Evolutionary conservation across 2,888 invertebrate genomes (phyloP), one percentile per base, ranked within the genome.

Genomic region (Gasteruption jaculator): DNA sequence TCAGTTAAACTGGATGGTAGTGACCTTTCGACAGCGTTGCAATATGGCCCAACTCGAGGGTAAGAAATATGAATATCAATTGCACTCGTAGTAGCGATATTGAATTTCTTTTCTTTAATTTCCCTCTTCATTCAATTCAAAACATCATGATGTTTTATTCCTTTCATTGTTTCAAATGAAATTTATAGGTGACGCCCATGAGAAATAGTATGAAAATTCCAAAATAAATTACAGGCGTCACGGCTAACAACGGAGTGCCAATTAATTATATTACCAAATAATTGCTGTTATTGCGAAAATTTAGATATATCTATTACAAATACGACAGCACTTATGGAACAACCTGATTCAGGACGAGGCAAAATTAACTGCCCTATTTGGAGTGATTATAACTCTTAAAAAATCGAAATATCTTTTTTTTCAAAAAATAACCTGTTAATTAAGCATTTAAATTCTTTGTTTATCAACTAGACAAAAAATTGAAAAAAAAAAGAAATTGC

Each of bases 21-120:
- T n/a, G 77, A 80, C 25, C 65, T 89, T 43, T 74, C 76, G 1
- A 71, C 74, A 1, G 82, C 84, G 1, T 70, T 88, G 41, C 88
- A 89, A 61, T 89, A 89, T 57, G 78, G 83, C 45, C 81, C 85
- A 0, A 79, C 86, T 0, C 78, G 80, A 56, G 88, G 88, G 83
- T 83, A 62, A 53, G 43, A 45, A 12, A 35, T 41, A 33, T 31
- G 11, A 34, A 15, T 12, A 21, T 3, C 10, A n/a, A 10, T 20
- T 18, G 8, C 18, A 37, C n/a, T 14, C 18, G 18, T 22, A 3
- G 12, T 24, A 8, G 19, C 5, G 2, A 41, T 5, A 19, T 24
- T 26, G 12, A 27, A 35, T 20, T 4, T 5, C 8, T 19, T 15
- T 18, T 15, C 10, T 8, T 18, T 27, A 16, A 21, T 26, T 29